Evolutionary conservation across 1,140 invertebrate species (phyloP).

Genomic region (Eueides isabella): DNA sequence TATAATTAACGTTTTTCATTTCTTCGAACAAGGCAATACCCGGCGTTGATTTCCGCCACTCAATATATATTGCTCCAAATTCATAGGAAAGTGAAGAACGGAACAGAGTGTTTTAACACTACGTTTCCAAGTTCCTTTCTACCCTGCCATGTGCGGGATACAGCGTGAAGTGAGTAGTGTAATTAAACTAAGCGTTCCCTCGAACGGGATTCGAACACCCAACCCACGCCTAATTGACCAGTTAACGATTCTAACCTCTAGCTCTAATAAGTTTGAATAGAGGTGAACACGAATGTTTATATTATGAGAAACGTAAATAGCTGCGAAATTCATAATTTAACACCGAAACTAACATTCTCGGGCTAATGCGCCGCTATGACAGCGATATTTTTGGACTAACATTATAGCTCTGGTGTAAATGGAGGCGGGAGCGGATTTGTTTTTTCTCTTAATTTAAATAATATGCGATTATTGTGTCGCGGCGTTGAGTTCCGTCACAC

Average conservation of each 20-base stretch:
- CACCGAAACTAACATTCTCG: not conserved
- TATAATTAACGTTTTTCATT: no score
- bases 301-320: constrained; percentile 31
- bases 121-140: no score
- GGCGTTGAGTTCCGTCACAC: no score
- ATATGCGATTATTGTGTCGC: no score
- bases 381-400: constrained; percentile 31
- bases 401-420: not conserved
- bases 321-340: constrained; percentile 27
- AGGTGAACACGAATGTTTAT: constrained; percentile 7
- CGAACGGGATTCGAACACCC: not conserved
- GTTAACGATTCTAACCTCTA: not conserved
- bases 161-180: no score
- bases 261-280: not conserved
- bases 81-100: no score
- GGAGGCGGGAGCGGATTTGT: not conserved
- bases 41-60: no score
- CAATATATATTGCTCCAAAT: no score
- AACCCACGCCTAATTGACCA: not conserved
- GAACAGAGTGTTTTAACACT: no score
- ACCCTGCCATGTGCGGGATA: no score
- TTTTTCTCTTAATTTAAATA: not conserved
- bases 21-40: no score
- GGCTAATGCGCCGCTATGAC: constrained; percentile 24
- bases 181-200: no score